Conservation (phyloP, 1,140 invertebrate genomes). For the Bathynomus jamesi region DNA sequence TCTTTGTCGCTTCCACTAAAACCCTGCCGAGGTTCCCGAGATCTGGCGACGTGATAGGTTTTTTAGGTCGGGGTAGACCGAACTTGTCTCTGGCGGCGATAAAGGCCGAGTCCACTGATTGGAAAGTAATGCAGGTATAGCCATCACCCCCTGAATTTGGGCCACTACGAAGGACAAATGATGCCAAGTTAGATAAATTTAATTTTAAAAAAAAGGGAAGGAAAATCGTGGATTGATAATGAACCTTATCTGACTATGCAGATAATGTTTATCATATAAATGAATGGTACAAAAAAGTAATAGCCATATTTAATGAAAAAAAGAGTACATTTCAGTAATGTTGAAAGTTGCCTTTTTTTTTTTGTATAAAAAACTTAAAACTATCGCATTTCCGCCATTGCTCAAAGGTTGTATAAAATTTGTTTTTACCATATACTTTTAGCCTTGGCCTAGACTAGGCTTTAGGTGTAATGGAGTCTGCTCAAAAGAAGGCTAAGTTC, state of each 20-base stretch:
- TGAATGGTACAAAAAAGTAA: background rate
- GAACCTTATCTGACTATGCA: slow-evolving; percentile 1
- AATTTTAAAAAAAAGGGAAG: slow-evolving; percentile 8
- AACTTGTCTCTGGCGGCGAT: slow-evolving; percentile 74
- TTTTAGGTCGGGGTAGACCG: slow-evolving; percentile 52
- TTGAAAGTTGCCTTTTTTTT: too few species aligned
- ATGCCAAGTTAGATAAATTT: background rate
- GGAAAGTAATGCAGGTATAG: slow-evolving; percentile 80
- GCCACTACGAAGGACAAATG: background rate
- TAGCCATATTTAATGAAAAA: background rate
- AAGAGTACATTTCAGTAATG: background rate
- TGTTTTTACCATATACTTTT: too few species aligned
- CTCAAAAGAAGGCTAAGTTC: too few species aligned
- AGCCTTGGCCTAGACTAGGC: too few species aligned
- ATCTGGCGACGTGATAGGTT: slow-evolving; percentile 47
- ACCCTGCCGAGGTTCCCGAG: slow-evolving; percentile 75
- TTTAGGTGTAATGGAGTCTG: too few species aligned
- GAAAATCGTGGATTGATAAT: slow-evolving; percentile 1
- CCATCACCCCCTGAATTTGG: slow-evolving; percentile 51
- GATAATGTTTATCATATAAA: background rate
- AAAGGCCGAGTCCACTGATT: slow-evolving; percentile 82
- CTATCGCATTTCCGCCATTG: too few species aligned
- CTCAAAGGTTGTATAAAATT: too few species aligned
- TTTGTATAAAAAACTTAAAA: too few species aligned
- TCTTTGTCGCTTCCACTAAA: slow-evolving; percentile 72